Evolutionary conservation across 2,888 invertebrate species (phyloP).

Genomic region (Ophonus ardosiacus): DNA sequence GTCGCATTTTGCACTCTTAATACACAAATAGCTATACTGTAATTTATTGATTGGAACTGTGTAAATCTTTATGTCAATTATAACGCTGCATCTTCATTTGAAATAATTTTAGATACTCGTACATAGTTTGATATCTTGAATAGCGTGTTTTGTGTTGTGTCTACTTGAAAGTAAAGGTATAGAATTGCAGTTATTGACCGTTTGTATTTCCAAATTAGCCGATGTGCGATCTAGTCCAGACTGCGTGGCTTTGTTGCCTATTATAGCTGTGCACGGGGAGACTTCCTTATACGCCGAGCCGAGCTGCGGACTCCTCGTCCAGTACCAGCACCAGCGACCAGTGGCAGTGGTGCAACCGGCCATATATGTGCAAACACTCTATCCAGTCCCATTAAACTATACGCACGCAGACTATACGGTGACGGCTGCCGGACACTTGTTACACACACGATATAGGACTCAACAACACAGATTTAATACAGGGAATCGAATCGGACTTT

Average conservation of each 20-base stretch:
- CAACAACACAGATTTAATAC: conserved; percentile 7
- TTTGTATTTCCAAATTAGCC: conserved; percentile 44
- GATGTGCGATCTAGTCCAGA: conserved; percentile 45
- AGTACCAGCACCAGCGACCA: conserved; percentile 5
- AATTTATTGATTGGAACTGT: no score
- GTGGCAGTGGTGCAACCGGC: conserved; percentile 11
- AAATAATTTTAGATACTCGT: no score
- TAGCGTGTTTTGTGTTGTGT: background rate
- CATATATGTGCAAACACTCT: conserved; percentile 43
- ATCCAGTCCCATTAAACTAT: conserved; percentile 39
- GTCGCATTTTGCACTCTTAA: no score
- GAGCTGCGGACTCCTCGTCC: background rate
- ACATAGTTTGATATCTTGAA: background rate
- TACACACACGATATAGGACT: conserved; percentile 1
- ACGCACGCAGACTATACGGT: conserved; percentile 13
- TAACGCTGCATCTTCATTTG: no score
- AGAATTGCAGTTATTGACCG: conserved; percentile 35
- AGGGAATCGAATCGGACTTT: background rate
- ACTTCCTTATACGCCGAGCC: conserved; percentile 33
- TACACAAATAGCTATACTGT: no score
- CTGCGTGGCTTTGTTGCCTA: conserved; percentile 51
- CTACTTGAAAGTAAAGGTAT: conserved; percentile 15
- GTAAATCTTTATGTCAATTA: no score
- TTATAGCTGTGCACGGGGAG: conserved; percentile 33
- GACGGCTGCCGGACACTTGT: conserved; percentile 11